Conservation (phyloP, 2,113 vertebrate species). For the Anoplopoma fimbria region DNA sequence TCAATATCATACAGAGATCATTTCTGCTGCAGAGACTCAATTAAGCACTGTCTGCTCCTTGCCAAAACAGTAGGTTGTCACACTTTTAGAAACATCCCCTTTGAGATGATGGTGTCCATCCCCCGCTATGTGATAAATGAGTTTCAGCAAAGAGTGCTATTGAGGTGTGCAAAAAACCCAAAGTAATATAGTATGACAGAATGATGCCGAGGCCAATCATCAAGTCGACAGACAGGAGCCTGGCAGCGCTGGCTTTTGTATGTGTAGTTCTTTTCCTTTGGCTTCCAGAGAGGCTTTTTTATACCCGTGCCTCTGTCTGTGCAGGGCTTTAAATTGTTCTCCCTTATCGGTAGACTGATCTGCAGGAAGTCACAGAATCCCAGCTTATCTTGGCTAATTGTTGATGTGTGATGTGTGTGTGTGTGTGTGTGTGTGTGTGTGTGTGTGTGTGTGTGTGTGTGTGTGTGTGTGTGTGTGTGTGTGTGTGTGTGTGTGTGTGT, state of each 20-base stretch:
- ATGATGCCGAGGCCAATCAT: constrained; percentile 65
- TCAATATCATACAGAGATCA: constrained; percentile 5
- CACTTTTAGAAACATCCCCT: constrained; percentile 54
- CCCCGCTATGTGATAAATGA: constrained; percentile 71
- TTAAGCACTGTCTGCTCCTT: constrained; percentile 36
- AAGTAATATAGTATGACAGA: constrained; percentile 67
- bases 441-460: constrained; percentile 46
- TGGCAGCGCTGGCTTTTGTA: constrained; percentile 49
- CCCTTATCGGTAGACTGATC: constrained; percentile 77
- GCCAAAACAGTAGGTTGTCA: constrained; percentile 58
- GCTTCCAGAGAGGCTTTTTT: constrained; percentile 52
- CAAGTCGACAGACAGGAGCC: constrained; percentile 43
- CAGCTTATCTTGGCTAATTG: constrained; percentile 78
- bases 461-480: constrained; percentile 27
- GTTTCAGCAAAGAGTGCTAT: constrained; percentile 60
- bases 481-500: constrained; percentile 53
- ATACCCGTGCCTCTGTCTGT: constrained; percentile 59
- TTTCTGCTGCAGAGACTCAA: constrained; percentile 31
- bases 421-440: constrained; percentile 51
- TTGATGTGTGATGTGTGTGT: constrained; percentile 59
- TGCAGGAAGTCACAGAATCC: constrained; percentile 80
- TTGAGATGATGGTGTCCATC: constrained; percentile 57
- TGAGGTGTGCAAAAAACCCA: constrained; percentile 70
- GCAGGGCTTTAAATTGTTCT: constrained; percentile 69
- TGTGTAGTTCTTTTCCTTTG: constrained; percentile 30